These are phyloP conservation scores for Platynereis dumerilii DNA, from an alignment of 2,888 invertebrate genomes.

Conservation along the genomic window DNA sequence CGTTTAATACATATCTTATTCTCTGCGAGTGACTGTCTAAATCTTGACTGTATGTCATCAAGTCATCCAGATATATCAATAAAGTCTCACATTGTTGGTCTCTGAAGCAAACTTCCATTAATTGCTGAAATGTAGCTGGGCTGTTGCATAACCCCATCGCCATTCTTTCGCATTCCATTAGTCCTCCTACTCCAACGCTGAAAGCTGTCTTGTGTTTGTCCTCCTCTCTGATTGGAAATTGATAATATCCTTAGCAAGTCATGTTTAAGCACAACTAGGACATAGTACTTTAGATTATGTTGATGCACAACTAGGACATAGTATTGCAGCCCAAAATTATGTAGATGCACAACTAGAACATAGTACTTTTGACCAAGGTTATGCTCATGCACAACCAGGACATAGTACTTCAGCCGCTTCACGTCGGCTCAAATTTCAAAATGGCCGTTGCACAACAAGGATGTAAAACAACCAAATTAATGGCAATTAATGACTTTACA, in stretches of 20 bases:
- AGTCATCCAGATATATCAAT: slow-evolving; percentile 39
- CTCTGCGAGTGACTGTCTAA: slow-evolving; percentile 28
- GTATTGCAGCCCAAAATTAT: no score
- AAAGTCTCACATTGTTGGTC: slow-evolving; percentile 30
- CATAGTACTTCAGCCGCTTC: no score
- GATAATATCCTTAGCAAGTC: slow-evolving; percentile 42
- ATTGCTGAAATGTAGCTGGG: slow-evolving; percentile 38
- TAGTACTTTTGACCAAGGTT: no score
- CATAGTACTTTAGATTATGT: no score
- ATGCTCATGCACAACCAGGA: no score
- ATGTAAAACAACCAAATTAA: no score
- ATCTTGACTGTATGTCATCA: slow-evolving; percentile 33
- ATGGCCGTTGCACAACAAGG: no score
- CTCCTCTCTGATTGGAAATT: slow-evolving; percentile 34
- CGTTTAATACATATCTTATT: slow-evolving; percentile 21
- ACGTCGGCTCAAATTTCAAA: no score
- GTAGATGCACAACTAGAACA: no score
- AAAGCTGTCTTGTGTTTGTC: slow-evolving; percentile 40
- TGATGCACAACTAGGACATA: no score
- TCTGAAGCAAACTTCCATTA: slow-evolving; percentile 37
- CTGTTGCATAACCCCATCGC: slow-evolving; percentile 35
- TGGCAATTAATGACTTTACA: no score
- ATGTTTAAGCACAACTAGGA: no score
- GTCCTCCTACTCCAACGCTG: slow-evolving; percentile 27
- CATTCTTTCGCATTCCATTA: slow-evolving; percentile 35